phyloP scores from a whole-genome alignment of 2,113 vertebrate species.

The Epinephelus lanceolatus region DNA sequence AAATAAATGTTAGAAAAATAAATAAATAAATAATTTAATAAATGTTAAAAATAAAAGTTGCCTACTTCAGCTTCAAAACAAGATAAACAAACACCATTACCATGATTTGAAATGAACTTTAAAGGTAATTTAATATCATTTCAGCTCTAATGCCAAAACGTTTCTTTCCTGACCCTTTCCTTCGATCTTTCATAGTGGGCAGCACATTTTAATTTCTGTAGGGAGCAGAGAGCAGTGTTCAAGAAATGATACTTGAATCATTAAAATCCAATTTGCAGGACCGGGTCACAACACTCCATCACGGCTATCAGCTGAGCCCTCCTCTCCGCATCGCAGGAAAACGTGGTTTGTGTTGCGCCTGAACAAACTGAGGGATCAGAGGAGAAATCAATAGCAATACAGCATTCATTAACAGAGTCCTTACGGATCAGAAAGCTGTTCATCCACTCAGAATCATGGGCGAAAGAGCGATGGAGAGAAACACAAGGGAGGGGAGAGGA shows the following conservation, averaged over 20 bases:
- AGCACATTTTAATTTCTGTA: constrained; percentile 38
- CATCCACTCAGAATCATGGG: constrained; percentile 48
- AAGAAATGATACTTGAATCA: constrained; percentile 69
- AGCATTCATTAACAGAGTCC: constrained; percentile 72
- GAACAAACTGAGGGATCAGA: constrained; percentile 68
- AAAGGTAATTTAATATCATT: not conserved
- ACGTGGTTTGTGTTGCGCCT: constrained; percentile 44
- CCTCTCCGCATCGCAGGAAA: constrained; percentile 17
- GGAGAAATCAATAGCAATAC: constrained; percentile 73
- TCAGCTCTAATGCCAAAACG: constrained; percentile 5
- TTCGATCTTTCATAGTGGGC: constrained; percentile 28
- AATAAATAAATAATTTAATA: too few relatives aligned
- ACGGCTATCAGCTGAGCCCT: constrained; percentile 47
- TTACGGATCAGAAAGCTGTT: constrained; percentile 57
- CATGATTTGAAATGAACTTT: not conserved
- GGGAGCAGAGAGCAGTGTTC: constrained; percentile 36
- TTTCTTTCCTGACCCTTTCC: constrained; percentile 11
- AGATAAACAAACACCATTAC: too few relatives aligned
- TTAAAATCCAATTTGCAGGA: constrained; percentile 74
- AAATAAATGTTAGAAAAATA: too few relatives aligned
- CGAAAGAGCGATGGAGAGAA: not conserved
- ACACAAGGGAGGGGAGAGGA: not conserved
- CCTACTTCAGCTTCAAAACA: too few relatives aligned
- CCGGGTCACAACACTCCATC: constrained; percentile 58
- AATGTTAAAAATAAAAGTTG: too few relatives aligned